A percentile compares a stretch with the other conserved stretches of the same genome.
phyloP scores from a whole-genome alignment of 2,797 vertebrate species.

The Crocodylus rhombifer region DNA sequence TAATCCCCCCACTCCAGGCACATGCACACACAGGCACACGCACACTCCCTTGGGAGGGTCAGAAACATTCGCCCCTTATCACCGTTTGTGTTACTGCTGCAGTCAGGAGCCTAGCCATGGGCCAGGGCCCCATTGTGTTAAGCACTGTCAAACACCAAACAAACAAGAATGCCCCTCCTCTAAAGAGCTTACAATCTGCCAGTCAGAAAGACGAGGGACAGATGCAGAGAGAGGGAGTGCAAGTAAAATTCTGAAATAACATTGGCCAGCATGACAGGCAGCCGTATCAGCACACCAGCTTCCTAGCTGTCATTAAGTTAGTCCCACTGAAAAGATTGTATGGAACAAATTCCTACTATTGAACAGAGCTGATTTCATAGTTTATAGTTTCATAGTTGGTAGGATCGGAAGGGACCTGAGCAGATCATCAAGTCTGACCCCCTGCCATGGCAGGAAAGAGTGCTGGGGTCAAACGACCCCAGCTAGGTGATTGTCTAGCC shows the following conservation, averaged over 20 bases:
- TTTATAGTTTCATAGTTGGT: no score
- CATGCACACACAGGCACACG: no score
- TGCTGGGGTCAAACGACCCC: neutral
- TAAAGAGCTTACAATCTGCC: neutral
- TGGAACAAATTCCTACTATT: conserved; percentile 48
- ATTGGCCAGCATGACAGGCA: conserved; percentile 24
- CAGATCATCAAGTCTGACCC: no score
- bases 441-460: no score
- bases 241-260: conserved; percentile 9
- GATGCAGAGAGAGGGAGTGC: neutral
- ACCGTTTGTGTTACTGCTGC: neutral
- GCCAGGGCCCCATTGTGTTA: neutral
- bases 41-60: neutral
- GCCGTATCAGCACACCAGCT: conserved; percentile 41
- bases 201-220: neutral
- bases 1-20: neutral
- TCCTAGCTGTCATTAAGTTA: neutral
- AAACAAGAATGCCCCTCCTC: neutral
- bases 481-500: no score
- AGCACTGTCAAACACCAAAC: neutral
- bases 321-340: conserved; percentile 51
- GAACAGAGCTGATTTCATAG: neutral
- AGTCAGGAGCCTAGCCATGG: neutral
- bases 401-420: no score
- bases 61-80: neutral